Evolutionary conservation across 2,113 vertebrate species (phyloP).

Genomic region (Microtus richardsoni): DNA sequence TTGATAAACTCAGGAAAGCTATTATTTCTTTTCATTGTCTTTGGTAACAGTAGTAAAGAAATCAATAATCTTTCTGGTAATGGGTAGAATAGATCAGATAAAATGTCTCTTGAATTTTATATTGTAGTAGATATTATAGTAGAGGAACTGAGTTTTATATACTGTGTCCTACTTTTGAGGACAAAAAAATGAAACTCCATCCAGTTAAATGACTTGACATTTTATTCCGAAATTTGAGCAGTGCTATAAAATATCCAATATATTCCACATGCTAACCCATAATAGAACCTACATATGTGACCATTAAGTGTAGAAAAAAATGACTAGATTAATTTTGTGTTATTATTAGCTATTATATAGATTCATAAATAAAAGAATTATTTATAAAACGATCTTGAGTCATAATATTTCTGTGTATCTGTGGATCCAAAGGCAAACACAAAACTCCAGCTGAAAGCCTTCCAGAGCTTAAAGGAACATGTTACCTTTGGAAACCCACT

Average conservation of each 20-base stretch:
- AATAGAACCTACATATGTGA: neutral
- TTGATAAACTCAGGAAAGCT: slow-evolving; percentile 11
- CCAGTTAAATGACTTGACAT: slow-evolving; percentile 19
- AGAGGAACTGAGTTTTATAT: slow-evolving; percentile 34
- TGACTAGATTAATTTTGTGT: slow-evolving; percentile 35
- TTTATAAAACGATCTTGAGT: slow-evolving; percentile 38
- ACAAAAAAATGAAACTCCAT: neutral
- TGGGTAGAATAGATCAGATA: neutral
- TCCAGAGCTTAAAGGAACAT: slow-evolving; percentile 1
- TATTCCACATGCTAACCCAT: slow-evolving; percentile 9
- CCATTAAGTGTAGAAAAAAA: neutral
- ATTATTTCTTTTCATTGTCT: slow-evolving; percentile 44
- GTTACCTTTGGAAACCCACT: neutral
- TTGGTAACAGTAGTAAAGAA: neutral
- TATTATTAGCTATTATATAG: slow-evolving; percentile 8
- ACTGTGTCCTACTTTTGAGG: neutral
- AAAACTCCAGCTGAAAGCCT: neutral
- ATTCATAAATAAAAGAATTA: slow-evolving; percentile 21
- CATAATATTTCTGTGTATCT: neutral
- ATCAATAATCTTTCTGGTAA: neutral
- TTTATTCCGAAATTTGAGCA: neutral
- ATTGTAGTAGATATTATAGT: neutral
- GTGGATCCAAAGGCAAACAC: slow-evolving; percentile 24
- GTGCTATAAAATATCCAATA: slow-evolving; percentile 7
- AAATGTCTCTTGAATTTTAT: neutral